phyloP scores from a whole-genome alignment of 2,888 invertebrate species.

The Plagodis dolabraria region DNA sequence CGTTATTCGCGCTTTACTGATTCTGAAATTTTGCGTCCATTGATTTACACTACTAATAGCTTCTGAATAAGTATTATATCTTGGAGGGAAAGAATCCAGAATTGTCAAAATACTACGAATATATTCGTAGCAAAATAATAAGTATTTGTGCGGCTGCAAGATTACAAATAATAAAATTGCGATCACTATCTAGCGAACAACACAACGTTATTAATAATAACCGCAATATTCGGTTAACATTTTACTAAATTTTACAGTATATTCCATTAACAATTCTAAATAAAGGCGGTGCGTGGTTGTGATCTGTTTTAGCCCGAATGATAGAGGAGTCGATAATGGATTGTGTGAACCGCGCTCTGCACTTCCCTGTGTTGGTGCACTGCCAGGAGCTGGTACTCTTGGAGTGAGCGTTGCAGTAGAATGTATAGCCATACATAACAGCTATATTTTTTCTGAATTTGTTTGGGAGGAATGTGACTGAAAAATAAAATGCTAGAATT shows the following conservation, averaged over 20 bases:
- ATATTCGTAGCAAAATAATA: too few species aligned
- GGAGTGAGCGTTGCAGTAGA: conserved; percentile 32
- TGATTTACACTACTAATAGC: too few species aligned
- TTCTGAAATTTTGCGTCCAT: too few species aligned
- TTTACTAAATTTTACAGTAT: conserved; percentile 20
- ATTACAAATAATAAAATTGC: neutral
- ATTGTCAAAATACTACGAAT: too few species aligned
- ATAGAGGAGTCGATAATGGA: neutral
- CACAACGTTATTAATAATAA: neutral
- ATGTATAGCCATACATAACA: conserved; percentile 45
- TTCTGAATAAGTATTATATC: too few species aligned
- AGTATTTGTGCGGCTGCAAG: too few species aligned
- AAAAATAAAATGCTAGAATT: conserved; percentile 7
- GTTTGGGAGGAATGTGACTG: conserved; percentile 35
- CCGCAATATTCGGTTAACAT: neutral
- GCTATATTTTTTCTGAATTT: conserved; percentile 39
- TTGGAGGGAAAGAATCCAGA: too few species aligned
- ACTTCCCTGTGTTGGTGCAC: conserved; percentile 35
- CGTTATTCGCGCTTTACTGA: too few species aligned
- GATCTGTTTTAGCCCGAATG: conserved; percentile 14
- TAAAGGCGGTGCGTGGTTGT: conserved; percentile 33
- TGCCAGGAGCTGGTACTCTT: conserved; percentile 40
- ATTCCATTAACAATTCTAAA: conserved; percentile 34
- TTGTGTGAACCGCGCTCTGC: conserved; percentile 32
- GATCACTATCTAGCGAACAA: neutral